Base-by-base conservation (phyloP, 2,888 invertebrate species). In the Ophioninae sp. region DNA sequence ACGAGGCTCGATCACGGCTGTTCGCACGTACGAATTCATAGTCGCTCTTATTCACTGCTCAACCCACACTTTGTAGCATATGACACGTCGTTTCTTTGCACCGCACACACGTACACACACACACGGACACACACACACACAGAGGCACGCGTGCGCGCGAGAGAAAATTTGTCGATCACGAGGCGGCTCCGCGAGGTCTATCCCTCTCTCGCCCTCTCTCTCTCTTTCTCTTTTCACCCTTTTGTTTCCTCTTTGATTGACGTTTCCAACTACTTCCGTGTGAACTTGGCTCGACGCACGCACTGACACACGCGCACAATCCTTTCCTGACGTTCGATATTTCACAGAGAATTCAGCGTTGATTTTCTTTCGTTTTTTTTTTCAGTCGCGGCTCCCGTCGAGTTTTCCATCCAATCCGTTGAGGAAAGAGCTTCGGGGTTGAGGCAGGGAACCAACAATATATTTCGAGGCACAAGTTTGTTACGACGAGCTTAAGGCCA, bases 11-110 rank as follows among this genome's bases (percentile, higher is more conserved):
- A 64, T 65, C 72, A 59, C 65, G 68, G 22, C 59, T 73, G 79
- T 79, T 79, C 73, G 73, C 58, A 59, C 39, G n/a, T 73, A 68
- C 44, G 22, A 74, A 74, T 73, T 44, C 79, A 74, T 74, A 73
- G 61, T 68, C 59, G 13, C 65, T 59, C 30, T 41, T 20, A 51
- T 75, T 64, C 23, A 65, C 41, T 22, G 10, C 23, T 51, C 13
- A 13, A 23, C 51, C 51, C 51, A 30, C 71, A 30, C 51, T 23
- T 13, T 7, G 51, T 56, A 22, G 20, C 22, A 13, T n/a, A 17
- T 17, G 9, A 56, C 30, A 13, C 44, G 51, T 69, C 9, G 10
- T 13, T 59, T 30, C 64, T 76, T 44, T 23, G 51, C 59, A 59
- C 59, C 22, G 59, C 20, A 59, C 59, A 30, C 30, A 30, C 64